Conservation (phyloP, 1,140 invertebrate species). For the Hypothenemus hampei region DNA sequence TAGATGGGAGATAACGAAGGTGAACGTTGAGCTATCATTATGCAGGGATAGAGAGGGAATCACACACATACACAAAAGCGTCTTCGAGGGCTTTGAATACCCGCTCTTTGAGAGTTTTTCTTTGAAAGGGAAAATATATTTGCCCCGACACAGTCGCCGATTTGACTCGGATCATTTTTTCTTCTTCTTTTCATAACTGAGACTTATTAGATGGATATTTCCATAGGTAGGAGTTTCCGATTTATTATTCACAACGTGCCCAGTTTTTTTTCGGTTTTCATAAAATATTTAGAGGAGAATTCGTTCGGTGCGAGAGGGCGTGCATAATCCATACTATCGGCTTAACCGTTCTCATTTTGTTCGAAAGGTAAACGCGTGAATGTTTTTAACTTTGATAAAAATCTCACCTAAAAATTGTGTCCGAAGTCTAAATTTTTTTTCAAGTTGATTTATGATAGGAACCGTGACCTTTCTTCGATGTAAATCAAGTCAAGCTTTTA, state of each 20-base stretch:
- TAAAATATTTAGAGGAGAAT: slow-evolving; percentile 15
- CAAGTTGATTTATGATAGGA: too few species aligned
- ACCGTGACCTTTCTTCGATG: too few species aligned
- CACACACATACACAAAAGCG: slow-evolving; percentile 11
- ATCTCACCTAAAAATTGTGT: too few species aligned
- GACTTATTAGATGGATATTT: slow-evolving; percentile 20
- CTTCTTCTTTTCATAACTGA: slow-evolving; percentile 9
- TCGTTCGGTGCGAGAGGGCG: too few species aligned
- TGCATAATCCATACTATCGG: too few species aligned
- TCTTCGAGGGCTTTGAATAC: slow-evolving; percentile 14
- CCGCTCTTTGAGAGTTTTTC: slow-evolving; percentile 19
- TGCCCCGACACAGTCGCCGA: slow-evolving; percentile 20
- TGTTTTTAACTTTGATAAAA: too few species aligned
- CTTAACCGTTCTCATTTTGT: too few species aligned
- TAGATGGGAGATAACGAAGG: slow-evolving; percentile 15
- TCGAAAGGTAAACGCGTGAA: too few species aligned
- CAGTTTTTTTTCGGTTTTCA: slow-evolving; percentile 10
- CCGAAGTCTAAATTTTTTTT: too few species aligned
- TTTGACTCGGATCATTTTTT: slow-evolving; percentile 18
- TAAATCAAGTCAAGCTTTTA: too few species aligned
- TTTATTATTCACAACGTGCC: slow-evolving; percentile 14
- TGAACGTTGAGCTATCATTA: slow-evolving; percentile 12
- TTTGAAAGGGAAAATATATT: slow-evolving; percentile 22
- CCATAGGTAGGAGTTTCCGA: slow-evolving; percentile 10
- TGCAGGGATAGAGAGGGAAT: slow-evolving; percentile 11